Percentiles rank a stretch among this genome's conserved stretches.
Evolutionary conservation across 1,140 invertebrate genomes (phyloP).

Genomic region (Drosophila ananassae): DNA sequence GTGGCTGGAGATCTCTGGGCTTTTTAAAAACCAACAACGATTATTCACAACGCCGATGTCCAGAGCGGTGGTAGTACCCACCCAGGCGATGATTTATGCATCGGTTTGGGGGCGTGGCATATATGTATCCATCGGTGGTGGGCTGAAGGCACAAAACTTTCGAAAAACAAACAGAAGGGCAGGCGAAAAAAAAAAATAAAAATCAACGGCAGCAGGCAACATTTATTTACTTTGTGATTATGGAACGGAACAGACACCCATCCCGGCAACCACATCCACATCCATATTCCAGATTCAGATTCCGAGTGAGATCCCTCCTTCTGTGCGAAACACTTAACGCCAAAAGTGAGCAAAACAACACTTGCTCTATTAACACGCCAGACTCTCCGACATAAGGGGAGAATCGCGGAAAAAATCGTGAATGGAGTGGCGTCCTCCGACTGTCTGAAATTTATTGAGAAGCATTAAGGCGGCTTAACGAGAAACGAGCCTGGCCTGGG

Average conservation of each 20-base stretch:
- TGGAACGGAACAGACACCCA: slow-evolving; percentile 7
- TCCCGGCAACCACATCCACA: background rate
- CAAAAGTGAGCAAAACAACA: slow-evolving; percentile 83
- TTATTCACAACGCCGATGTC: slow-evolving; percentile 12
- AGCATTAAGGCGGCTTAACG: slow-evolving; percentile 74
- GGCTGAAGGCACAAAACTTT: slow-evolving; percentile 38
- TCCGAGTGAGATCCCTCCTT: slow-evolving; percentile 4
- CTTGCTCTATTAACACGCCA: slow-evolving; percentile 82
- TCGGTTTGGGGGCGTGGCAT: slow-evolving; percentile 61
- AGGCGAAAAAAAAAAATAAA: background rate
- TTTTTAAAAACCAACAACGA: slow-evolving; percentile 12
- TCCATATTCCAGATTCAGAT: background rate
- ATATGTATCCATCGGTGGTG: slow-evolving; percentile 18
- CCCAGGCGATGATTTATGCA: slow-evolving; percentile 39
- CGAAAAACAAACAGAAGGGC: slow-evolving; percentile 75
- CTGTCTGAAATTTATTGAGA: slow-evolving; percentile 68
- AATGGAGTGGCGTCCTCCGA: slow-evolving; percentile 7
- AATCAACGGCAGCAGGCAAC: slow-evolving; percentile 38
- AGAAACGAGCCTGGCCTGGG: slow-evolving; percentile 42
- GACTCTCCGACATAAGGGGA: slow-evolving; percentile 1
- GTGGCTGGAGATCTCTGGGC: slow-evolving; percentile 9
- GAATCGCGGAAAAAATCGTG: background rate
- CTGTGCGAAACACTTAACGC: slow-evolving; percentile 83
- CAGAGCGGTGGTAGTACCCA: slow-evolving; percentile 10
- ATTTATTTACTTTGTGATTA: slow-evolving; percentile 78